Base-by-base conservation (phyloP, 2,888 invertebrate genomes). In the Trisateles emortualis region DNA sequence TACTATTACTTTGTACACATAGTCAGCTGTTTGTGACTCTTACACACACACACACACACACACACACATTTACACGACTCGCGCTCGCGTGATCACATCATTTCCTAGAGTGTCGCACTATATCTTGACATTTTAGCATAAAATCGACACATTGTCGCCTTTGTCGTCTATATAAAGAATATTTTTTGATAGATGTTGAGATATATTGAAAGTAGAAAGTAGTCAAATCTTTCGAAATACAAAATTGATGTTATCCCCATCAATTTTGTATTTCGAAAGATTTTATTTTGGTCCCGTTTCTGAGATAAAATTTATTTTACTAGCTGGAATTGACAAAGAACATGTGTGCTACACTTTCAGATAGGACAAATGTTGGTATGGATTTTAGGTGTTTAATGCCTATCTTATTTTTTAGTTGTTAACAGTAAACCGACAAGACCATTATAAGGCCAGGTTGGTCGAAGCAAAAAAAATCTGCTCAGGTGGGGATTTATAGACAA, bases 101-200 rank as follows among this genome's bases (percentile, higher is more conserved):
- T 60, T 70, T 70, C 70, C 70, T 70, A 52, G 64, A 51, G 35
- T 47, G 52, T 16, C 41, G 55, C 52, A 57, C 33, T 58, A 58
- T 54, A 52, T 65, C 57, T 68, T 44, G 40, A 44, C 49, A 54
- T 69, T 63, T 69, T 71, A 68, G 65, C 65, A 67, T 70, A 70
- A 42, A 33, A 35, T 11, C 35, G 32, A 33, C 46, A 24, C 36
- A 16, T 50, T 62, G 36, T 30, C 14, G 39, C n/a, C 44, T 62
- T 52, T 50, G 57, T 36, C 39, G 43, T 16, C n/a, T 65, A 51
- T 50, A 17, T 19, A 40, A 52, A 43, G 58, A 55, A 66, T 26
- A 50, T 19, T 22, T n/a, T 13, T 51, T 50, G 38, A 56, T 48
- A 39, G 24, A 40, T 33, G 3, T 39, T 6, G n/a, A n/a, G n/a